Evolutionary conservation across 2,888 invertebrate genomes (phyloP).

Genomic region (Siphlonurus alternatus): DNA sequence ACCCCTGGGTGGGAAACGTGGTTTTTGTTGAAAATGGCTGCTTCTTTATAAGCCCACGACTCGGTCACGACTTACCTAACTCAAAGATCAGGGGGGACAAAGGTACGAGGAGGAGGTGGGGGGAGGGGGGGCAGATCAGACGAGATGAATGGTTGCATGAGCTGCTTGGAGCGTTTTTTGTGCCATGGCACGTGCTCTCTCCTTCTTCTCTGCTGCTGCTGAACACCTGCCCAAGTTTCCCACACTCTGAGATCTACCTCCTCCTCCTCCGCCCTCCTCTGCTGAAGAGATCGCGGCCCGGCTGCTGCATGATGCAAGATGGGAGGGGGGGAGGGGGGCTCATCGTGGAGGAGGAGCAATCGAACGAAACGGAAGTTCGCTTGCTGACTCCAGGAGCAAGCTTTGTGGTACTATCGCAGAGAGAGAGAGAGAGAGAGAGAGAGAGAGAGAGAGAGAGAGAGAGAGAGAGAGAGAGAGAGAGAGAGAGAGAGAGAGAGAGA

Average conservation of each 20-base stretch:
- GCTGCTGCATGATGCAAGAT: slow-evolving; percentile 4
- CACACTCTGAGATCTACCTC: slow-evolving; percentile 4
- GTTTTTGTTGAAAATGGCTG: no score
- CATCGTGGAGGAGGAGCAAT: not conserved
- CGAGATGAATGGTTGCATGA: not conserved
- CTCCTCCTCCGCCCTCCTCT: not conserved
- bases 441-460: no score
- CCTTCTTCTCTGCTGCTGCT: not conserved
- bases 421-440: no score
- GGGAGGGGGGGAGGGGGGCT: not conserved
- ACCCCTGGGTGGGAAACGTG: no score
- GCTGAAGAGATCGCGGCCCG: no score
- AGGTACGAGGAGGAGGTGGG: no score
- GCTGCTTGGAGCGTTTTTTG: not conserved
- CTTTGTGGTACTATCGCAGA: no score
- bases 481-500: no score
- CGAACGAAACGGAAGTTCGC: not conserved
- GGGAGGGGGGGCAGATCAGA: not conserved
- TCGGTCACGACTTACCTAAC: no score
- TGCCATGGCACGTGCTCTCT: not conserved
- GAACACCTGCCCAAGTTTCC: slow-evolving; percentile 9
- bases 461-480: no score
- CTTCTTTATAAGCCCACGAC: no score
- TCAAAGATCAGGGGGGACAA: no score
- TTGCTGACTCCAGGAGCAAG: not conserved